phyloP scores from a whole-genome alignment of 2,888 invertebrate genomes.

The Megalurothrips usitatus region DNA sequence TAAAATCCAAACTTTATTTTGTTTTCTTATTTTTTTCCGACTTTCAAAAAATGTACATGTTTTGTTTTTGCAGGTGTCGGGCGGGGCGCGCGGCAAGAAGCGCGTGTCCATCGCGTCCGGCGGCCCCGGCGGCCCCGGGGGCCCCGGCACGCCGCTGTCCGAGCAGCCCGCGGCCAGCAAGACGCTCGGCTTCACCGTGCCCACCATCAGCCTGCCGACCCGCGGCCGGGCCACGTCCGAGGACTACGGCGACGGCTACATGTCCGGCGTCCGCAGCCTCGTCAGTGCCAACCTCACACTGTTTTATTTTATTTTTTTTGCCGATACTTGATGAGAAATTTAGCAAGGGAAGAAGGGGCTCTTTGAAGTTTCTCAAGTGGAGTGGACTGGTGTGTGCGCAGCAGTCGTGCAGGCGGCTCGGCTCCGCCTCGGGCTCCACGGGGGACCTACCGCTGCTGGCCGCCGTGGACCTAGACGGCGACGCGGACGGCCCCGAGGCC shows the following conservation, averaged over 20 bases:
- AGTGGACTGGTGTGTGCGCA: too few species aligned
- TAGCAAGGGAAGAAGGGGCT: too few species aligned
- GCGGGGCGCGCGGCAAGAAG: slow-evolving; percentile 44
- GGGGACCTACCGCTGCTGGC: slow-evolving; percentile 18
- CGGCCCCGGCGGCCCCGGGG: slow-evolving; percentile 39
- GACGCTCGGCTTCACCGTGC: slow-evolving; percentile 13
- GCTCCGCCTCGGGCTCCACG: background rate
- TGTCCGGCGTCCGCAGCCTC: background rate
- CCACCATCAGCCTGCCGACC: slow-evolving; percentile 7
- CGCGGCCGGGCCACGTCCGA: slow-evolving; percentile 7
- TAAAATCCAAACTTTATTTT: too few species aligned
- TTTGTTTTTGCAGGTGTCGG: slow-evolving; percentile 32
- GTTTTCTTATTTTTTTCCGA: too few species aligned
- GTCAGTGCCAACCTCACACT: too few species aligned
- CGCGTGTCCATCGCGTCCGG: slow-evolving; percentile 48
- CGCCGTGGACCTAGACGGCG: background rate
- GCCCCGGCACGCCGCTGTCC: slow-evolving; percentile 27
- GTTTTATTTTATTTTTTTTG: too few species aligned
- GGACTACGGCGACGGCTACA: slow-evolving; percentile 5
- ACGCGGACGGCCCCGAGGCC: background rate
- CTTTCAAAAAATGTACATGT: too few species aligned
- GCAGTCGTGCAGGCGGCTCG: background rate
- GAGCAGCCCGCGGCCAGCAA: background rate
- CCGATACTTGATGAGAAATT: too few species aligned
- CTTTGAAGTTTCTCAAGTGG: too few species aligned